phyloP scores from a whole-genome alignment of 2,797 vertebrate genomes.

The Poliocrania exsul region DNA sequence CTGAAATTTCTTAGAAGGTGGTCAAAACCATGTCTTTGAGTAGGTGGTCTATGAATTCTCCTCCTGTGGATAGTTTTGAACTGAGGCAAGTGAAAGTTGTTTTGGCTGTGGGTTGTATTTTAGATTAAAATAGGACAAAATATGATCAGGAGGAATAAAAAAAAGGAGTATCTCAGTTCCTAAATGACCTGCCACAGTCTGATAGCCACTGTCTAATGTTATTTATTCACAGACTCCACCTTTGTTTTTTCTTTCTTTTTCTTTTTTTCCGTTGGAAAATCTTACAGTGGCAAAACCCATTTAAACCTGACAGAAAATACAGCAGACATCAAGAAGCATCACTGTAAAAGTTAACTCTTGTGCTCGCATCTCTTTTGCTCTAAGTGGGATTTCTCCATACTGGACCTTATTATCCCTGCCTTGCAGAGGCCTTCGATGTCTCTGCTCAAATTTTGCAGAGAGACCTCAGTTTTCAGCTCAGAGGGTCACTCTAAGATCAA shows the following conservation, averaged over 20 bases:
- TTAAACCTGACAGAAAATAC: neutral
- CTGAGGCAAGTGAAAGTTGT: neutral
- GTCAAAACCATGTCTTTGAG: neutral
- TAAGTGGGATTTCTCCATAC: conserved; percentile 8
- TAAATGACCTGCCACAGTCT: neutral
- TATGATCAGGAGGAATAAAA: neutral
- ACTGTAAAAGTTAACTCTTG: neutral
- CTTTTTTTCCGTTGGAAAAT: neutral
- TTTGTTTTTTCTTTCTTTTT: no score
- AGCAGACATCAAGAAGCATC: neutral
- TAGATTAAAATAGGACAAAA: neutral
- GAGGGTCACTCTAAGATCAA: neutral
- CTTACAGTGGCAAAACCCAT: neutral
- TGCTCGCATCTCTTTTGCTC: neutral
- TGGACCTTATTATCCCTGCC: neutral
- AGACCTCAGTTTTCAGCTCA: conserved; percentile 28
- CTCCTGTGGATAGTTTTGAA: neutral
- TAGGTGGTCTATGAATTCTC: neutral
- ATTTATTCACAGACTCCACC: neutral
- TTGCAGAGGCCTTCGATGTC: neutral
- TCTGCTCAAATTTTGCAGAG: neutral
- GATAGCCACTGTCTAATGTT: neutral
- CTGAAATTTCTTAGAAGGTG: neutral
- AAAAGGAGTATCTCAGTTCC: neutral
- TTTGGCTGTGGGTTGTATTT: neutral